Conservation (phyloP, 2,797 vertebrate species). For the Oceanodroma leucorhoa region DNA sequence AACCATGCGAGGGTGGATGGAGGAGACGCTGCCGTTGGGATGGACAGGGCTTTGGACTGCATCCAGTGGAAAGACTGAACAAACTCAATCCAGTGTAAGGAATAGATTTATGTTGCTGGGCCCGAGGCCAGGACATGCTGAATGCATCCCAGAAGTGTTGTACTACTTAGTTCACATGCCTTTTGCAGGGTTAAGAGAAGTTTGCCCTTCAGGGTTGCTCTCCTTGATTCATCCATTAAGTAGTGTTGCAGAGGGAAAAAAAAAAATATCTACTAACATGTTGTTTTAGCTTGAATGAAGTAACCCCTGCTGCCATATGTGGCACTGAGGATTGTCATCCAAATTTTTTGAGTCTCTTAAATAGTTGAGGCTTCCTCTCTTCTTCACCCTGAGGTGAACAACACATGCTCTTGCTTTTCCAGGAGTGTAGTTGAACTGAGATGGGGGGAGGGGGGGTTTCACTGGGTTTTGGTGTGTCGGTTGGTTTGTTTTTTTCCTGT, state of each 20-base stretch:
- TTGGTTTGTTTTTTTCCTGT: not conserved
- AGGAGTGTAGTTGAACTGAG: not conserved
- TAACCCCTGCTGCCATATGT: slow-evolving; percentile 11
- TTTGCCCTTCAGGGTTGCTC: slow-evolving; percentile 40
- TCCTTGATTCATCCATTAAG: slow-evolving; percentile 35
- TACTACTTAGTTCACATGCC: slow-evolving; percentile 37
- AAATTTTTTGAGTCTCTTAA: not conserved
- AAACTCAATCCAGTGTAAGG: slow-evolving; percentile 11
- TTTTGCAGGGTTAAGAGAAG: slow-evolving; percentile 34
- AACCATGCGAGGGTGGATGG: not conserved
- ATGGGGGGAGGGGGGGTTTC: not conserved
- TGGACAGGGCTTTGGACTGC: slow-evolving; percentile 9
- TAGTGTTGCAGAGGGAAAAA: not conserved
- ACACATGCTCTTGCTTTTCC: not conserved
- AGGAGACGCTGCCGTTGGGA: not conserved
- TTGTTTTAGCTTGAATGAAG: slow-evolving; percentile 23
- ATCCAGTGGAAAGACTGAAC: slow-evolving; percentile 37
- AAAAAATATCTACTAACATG: not conserved
- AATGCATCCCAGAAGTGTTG: slow-evolving; percentile 51
- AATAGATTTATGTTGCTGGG: slow-evolving; percentile 45
- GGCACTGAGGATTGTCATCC: slow-evolving; percentile 1
- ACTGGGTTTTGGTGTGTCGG: not conserved
- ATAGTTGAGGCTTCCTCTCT: not conserved
- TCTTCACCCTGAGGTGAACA: slow-evolving; percentile 4
- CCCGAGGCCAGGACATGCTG: slow-evolving; percentile 5